Percentiles rank a stretch among this genome's conserved stretches.
These are phyloP conservation scores for Himalopsyche japonica DNA, from an alignment of 2,888 invertebrate genomes.

Conservation along the genomic window DNA sequence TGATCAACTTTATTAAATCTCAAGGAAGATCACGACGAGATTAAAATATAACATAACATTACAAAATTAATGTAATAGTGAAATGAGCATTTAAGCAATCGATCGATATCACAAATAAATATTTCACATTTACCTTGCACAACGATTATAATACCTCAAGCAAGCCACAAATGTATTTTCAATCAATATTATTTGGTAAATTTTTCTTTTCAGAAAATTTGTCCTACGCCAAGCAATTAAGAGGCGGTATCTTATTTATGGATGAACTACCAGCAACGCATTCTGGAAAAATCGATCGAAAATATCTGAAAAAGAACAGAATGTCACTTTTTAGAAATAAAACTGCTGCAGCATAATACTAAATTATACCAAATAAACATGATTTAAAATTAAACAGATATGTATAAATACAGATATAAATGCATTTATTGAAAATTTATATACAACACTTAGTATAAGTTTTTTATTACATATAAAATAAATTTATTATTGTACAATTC, in stretches of 20 bases:
- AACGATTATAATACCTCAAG: too few species aligned
- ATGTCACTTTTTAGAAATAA: background rate
- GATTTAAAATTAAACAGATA: background rate
- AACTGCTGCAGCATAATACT: background rate
- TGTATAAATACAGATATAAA: background rate
- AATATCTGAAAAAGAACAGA: constrained; percentile 23
- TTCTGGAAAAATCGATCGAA: constrained; percentile 35
- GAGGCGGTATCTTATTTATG: constrained; percentile 35
- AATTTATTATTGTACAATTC: too few species aligned
- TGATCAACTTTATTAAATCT: too few species aligned
- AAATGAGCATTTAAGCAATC: too few species aligned
- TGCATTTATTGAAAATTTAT: background rate
- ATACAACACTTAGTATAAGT: background rate
- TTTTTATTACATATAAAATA: background rate
- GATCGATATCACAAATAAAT: too few species aligned
- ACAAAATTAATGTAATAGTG: too few species aligned
- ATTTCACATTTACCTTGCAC: too few species aligned
- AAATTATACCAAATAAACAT: background rate
- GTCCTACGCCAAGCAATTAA: constrained; percentile 29
- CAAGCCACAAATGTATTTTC: too few species aligned
- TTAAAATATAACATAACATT: too few species aligned
- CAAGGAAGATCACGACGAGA: too few species aligned
- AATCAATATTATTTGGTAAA: background rate
- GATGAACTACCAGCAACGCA: constrained; percentile 28
- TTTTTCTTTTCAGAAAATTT: constrained; percentile 19